phyloP scores from a whole-genome alignment of 2,797 vertebrate species.

The Linurgus olivaceus region DNA sequence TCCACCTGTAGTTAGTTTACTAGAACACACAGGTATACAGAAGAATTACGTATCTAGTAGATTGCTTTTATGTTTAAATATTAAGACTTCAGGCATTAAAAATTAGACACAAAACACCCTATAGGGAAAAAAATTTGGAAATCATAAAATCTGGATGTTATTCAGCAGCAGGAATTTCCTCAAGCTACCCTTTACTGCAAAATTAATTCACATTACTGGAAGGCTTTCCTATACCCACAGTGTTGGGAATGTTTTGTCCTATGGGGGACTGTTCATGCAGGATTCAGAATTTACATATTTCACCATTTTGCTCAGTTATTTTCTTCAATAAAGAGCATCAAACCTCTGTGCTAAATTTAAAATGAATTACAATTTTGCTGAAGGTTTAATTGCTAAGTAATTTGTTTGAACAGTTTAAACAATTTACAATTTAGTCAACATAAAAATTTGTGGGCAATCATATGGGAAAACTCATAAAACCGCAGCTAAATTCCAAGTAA shows the following conservation, averaged over 20 bases:
- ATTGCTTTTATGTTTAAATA: constrained; percentile 56
- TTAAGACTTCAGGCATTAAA: constrained; percentile 58
- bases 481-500: constrained; percentile 95
- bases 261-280: constrained; percentile 59
- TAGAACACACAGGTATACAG: background rate
- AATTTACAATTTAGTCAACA: constrained; percentile 88
- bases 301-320: constrained; percentile 75
- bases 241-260: constrained; percentile 70
- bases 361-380: constrained; percentile 84
- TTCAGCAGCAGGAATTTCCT: constrained; percentile 65
- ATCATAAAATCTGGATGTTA: constrained; percentile 61
- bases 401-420: constrained; percentile 87
- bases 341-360: constrained; percentile 81
- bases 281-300: constrained; percentile 77
- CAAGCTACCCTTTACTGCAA: constrained; percentile 57
- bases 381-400: constrained; percentile 87
- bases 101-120: constrained; percentile 48
- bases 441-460: constrained; percentile 95
- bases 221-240: constrained; percentile 56
- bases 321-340: constrained; percentile 78
- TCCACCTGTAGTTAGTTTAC: constrained; percentile 21
- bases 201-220: constrained; percentile 70
- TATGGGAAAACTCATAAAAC: constrained; percentile 95
- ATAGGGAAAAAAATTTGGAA: constrained; percentile 43
- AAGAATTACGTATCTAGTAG: background rate